Evolutionary conservation across 2,888 invertebrate genomes (phyloP).

Genomic region (Dastarcus helophoroides): DNA sequence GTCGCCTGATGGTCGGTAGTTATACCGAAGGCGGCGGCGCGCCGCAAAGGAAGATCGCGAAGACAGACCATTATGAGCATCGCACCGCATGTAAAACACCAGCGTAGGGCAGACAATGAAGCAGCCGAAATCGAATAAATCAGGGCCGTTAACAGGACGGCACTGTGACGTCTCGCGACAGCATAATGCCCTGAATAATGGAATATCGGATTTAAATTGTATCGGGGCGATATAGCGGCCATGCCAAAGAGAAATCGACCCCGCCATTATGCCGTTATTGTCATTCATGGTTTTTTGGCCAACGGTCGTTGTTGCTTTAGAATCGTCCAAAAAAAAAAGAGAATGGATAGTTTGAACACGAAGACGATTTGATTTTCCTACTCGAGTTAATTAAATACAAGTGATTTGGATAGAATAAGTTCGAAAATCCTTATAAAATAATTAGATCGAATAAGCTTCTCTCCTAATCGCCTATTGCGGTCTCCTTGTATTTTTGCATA

Average conservation of each 20-base stretch:
- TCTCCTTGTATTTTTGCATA: too few relatives aligned
- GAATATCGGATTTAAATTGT: conserved; percentile 36
- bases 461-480: too few relatives aligned
- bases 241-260: conserved; percentile 7
- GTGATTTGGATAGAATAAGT: too few relatives aligned
- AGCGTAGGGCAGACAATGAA: conserved; percentile 27
- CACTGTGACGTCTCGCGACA: conserved; percentile 28
- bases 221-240: conserved; percentile 21
- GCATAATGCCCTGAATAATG: conserved; percentile 36
- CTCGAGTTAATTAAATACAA: too few relatives aligned
- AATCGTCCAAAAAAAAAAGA: too few relatives aligned
- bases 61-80: conserved; percentile 23
- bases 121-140: conserved; percentile 34
- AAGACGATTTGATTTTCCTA: too few relatives aligned
- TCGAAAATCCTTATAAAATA: too few relatives aligned
- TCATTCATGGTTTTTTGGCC: conserved; percentile 12
- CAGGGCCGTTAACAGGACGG: conserved; percentile 35
- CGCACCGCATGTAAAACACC: conserved; percentile 24
- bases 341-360: too few relatives aligned
- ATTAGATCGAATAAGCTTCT: too few relatives aligned
- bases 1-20: too few relatives aligned
- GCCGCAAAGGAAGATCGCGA: conserved; percentile 12
- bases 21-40: conserved; percentile 8
- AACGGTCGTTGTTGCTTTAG: too few relatives aligned
- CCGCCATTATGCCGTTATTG: conserved; percentile 1